Evolutionary conservation across 1,140 invertebrate species (phyloP).

Genomic region (Delia radicum): DNA sequence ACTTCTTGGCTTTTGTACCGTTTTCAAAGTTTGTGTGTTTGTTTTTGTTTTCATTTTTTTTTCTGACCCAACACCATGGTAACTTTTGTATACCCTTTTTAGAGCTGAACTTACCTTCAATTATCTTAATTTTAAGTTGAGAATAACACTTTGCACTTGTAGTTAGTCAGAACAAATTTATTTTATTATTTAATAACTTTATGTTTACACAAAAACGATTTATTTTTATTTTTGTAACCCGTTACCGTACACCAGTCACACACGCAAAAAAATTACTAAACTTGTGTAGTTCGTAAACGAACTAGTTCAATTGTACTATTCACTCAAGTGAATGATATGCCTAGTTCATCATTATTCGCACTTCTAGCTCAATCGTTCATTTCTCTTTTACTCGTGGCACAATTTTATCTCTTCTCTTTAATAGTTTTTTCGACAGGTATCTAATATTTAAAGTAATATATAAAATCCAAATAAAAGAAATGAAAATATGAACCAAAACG

Average conservation of each 20-base stretch:
- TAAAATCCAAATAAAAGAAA: too few species aligned
- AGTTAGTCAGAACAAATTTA: background rate
- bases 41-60: slow-evolving; percentile 6
- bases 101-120: background rate
- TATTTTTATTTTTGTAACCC: background rate
- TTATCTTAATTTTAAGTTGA: background rate
- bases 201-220: background rate
- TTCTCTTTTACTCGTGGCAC: too few species aligned
- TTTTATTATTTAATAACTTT: background rate
- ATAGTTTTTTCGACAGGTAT: too few species aligned
- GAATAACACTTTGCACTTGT: background rate
- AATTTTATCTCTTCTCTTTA: too few species aligned
- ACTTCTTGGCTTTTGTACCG: background rate
- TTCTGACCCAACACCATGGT: too few species aligned
- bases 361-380: too few species aligned
- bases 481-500: too few species aligned
- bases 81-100: background rate
- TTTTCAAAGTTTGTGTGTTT: slow-evolving; percentile 3
- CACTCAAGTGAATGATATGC: too few species aligned
- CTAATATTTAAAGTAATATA: too few species aligned
- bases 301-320: too few species aligned
- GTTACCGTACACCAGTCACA: background rate
- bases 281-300: too few species aligned
- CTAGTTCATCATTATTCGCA: too few species aligned
- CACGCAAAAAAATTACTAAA: background rate